Conservation (phyloP, 2,888 invertebrate genomes). For the Drosophila histrio region DNA sequence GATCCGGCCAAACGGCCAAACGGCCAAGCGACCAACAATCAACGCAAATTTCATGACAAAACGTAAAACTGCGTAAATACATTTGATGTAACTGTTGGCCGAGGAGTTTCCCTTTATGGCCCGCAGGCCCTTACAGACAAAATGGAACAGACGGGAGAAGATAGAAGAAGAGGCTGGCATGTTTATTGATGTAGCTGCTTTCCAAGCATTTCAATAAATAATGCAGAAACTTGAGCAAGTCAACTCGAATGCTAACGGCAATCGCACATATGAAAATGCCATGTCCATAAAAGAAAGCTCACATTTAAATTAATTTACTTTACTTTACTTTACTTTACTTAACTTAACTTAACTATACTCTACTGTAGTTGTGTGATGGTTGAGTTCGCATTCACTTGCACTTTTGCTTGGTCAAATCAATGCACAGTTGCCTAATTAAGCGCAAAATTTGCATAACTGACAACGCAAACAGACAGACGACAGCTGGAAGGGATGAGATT, state of each 20-base stretch:
- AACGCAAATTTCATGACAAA: slow-evolving; percentile 77
- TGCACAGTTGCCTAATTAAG: slow-evolving; percentile 50
- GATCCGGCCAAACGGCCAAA: slow-evolving; percentile 11
- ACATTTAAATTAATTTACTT: slow-evolving; percentile 48
- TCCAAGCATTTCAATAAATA: slow-evolving; percentile 66
- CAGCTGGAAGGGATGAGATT: not conserved
- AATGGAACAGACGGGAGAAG: not conserved
- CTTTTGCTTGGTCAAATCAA: slow-evolving; percentile 42
- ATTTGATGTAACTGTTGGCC: slow-evolving; percentile 66
- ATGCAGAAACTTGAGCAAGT: slow-evolving; percentile 58
- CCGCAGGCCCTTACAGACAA: slow-evolving; percentile 39
- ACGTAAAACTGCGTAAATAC: slow-evolving; percentile 80
- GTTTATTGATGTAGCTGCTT: slow-evolving; percentile 48
- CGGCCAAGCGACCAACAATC: slow-evolving; percentile 59
- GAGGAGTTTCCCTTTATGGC: slow-evolving; percentile 54
- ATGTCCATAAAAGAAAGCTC: slow-evolving; percentile 34
- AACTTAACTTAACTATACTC: not conserved
- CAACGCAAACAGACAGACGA: slow-evolving; percentile 21
- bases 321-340: not conserved
- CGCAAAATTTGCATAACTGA: slow-evolving; percentile 54
- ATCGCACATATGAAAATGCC: slow-evolving; percentile 33
- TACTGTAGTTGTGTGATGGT: too few relatives aligned
- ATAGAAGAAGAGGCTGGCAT: slow-evolving; percentile 20
- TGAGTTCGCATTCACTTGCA: slow-evolving; percentile 14
- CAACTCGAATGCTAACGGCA: slow-evolving; percentile 40